These are phyloP conservation scores for Chamaea fasciata DNA, from an alignment of 2,113 vertebrate genomes.

Conservation along the genomic window DNA sequence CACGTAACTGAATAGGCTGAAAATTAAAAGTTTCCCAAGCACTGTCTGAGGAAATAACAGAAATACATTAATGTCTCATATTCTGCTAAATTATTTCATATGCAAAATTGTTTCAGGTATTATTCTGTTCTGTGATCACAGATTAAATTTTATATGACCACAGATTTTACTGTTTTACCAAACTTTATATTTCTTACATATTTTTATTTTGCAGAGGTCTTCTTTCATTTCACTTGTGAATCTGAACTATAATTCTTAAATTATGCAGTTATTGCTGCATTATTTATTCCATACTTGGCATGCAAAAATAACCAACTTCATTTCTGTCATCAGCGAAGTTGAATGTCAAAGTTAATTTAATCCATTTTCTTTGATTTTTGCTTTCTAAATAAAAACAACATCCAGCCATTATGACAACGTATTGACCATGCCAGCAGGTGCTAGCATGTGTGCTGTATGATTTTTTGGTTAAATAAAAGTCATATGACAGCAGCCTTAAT, in stretches of 20 bases:
- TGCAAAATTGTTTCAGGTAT: neutral
- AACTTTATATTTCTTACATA: neutral
- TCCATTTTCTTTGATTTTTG: neutral
- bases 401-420: neutral
- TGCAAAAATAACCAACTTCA: neutral
- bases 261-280: neutral
- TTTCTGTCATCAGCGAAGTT: neutral
- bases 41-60: neutral
- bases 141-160: neutral
- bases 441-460: neutral
- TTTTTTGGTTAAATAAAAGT: neutral
- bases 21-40: slow-evolving; percentile 1
- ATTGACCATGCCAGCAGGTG: neutral
- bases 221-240: neutral
- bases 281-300: neutral
- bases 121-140: neutral
- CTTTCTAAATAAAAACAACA: neutral
- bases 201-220: neutral
- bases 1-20: neutral
- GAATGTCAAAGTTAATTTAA: neutral
- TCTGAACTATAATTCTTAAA: neutral
- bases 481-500: neutral
- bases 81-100: neutral
- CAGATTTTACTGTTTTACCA: neutral
- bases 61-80: neutral